Evolutionary conservation across 2,113 vertebrate species (phyloP), one percentile per base, ranked within the genome.

Genomic region (Brachirus orientalis): DNA sequence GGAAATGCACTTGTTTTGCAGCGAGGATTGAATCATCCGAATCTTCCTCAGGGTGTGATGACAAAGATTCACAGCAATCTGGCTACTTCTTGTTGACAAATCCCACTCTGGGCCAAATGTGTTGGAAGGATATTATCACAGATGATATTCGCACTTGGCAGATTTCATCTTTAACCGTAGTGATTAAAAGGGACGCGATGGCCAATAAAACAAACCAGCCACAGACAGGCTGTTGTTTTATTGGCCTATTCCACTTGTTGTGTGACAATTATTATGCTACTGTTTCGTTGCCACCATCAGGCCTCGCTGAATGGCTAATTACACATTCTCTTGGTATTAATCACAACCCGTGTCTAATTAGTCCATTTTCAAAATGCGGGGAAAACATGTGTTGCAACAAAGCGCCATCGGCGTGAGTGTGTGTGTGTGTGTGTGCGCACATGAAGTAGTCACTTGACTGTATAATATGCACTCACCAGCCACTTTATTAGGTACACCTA

Each of bases 181-280:
- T n/a, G 8, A 79, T 75, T 72, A 55, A 61, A 59, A 10, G 22
- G 61, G 37, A 50, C 36, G 58, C 47, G 18, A 17, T 3, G 51
- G 59, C 18, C 37, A 28, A 61, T 38, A 33, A 54, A 37, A 54
- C 14, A 74, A 63, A 65, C 40, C 19, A 38, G 2, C 72, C 74
- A 65, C 65, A 59, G 59, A 40, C 79, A 22, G 63, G 66, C 56
- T 33, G 62, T 58, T 54, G 40, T 62, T 68, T 72, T 69, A 70
- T 43, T 37, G 28, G 60, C 13, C 47, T 35, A 0, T 36, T 67
- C 63, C 47, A 50, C 69, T 64, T 57, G 77, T 64, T 52, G 45
- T 18, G 37, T 45, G 72, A 65, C 54, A 63, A 60, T 72, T 69
- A 63, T 50, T 64, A 10, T 0, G 0, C 19, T 8, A 48, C 17